Evolutionary conservation across 2,888 invertebrate genomes (phyloP), one percentile per base, ranked within the genome.

Genomic region (Xanthorhoe designata): DNA sequence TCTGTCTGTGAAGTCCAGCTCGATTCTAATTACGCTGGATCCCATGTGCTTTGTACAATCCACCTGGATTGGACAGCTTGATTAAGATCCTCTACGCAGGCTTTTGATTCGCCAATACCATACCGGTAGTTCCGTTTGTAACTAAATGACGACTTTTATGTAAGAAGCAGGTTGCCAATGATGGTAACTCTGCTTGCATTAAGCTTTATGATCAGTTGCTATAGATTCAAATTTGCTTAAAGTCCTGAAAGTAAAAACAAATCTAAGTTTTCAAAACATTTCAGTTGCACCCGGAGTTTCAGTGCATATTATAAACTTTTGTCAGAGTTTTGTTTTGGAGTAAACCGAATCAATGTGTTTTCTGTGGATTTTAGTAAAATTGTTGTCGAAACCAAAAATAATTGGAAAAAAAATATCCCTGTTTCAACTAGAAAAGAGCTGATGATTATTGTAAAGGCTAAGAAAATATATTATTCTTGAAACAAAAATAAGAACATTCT

Each of bases 11-110:
- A 35, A 61, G 57, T 52, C 52, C 62, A 59, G 60, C 42, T 38
- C 60, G 47, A 51, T 59, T 67, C 63, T 67, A 67, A 63, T 67
- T 67, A 67, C 63, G 52, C 50, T 60, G 60, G 15, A 60, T 60
- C 35, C 59, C 51, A 50, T 63, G 62, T 56, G 66, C 67, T 63
- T 63, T 67, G 67, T 56, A n/a, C 62, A 24, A 55, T 63, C 55
- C 59, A 59, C 59, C 56, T 63, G 63, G 19, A 24, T 38, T 18
- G 38, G 60, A 63, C 56, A 63, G 47, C 49, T 63, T 60, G 60
- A 67, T 67, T 67, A 63, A 60, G 63, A 67, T 51, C 63, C 63
- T 59, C 62, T 47, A 61, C 49, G 52, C 45, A 53, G 63, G 60
- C 58, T 61, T 63, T 67, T 67, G 56, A 64, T 67, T 60, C 42